A percentile compares a stretch with the other conserved stretches of the same genome.
phyloP scores from a whole-genome alignment of 1,140 invertebrate genomes.

The Rhynchophorus ferrugineus region DNA sequence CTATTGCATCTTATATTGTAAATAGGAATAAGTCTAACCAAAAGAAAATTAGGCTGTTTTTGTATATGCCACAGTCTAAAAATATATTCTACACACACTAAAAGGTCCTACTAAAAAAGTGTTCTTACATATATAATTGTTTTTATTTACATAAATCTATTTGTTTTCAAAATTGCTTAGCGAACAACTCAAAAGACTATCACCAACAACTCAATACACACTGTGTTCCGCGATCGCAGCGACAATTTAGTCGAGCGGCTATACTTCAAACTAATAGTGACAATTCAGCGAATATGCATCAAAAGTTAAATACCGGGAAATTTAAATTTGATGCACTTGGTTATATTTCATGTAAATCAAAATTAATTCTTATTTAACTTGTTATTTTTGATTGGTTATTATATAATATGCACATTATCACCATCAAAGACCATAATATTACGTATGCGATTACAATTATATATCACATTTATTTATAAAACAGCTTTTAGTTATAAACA shows the following conservation, averaged over 20 bases:
- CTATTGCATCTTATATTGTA: constrained; percentile 21
- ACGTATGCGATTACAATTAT: no score
- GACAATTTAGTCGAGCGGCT: constrained; percentile 15
- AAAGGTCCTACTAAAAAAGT: neutral
- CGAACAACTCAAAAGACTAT: constrained; percentile 9
- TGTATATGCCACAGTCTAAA: neutral
- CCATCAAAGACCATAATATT: no score
- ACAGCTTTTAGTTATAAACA: no score
- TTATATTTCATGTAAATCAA: no score
- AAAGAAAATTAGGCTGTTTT: neutral
- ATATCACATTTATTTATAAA: no score
- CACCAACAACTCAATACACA: constrained; percentile 23
- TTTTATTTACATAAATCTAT: constrained; percentile 14
- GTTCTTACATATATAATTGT: constrained; percentile 11
- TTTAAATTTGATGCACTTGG: no score
- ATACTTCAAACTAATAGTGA: neutral
- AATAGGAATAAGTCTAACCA: constrained; percentile 10
- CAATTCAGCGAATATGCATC: neutral
- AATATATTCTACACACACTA: neutral
- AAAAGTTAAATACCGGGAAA: neutral
- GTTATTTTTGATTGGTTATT: no score
- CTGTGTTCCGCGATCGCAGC: constrained; percentile 15
- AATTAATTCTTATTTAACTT: no score
- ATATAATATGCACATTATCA: no score
- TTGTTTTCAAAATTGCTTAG: constrained; percentile 15